Evolutionary conservation across 2,888 invertebrate genomes (phyloP).

Genomic region (Plagiodera versicolora): DNA sequence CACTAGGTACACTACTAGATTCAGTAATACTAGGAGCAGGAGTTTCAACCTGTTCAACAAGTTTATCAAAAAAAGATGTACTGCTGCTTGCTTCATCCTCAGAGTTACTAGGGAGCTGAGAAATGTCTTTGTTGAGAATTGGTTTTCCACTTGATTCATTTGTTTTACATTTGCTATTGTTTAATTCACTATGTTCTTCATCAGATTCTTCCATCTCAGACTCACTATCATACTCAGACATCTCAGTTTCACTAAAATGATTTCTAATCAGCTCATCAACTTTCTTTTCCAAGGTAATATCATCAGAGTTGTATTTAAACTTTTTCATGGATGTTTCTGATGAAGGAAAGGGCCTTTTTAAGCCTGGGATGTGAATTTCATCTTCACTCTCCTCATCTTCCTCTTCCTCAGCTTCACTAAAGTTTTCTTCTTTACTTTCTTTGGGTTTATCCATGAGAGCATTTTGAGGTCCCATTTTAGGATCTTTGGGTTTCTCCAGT

Average conservation of each 20-base stretch:
- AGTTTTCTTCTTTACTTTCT: constrained; percentile 36
- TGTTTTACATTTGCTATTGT: constrained; percentile 27
- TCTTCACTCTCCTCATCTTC: constrained; percentile 38
- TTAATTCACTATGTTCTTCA: constrained; percentile 50
- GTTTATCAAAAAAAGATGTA: constrained; percentile 50
- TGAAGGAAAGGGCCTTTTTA: constrained; percentile 40
- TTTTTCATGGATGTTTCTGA: constrained; percentile 41
- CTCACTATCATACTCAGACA: constrained; percentile 51
- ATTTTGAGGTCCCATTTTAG: constrained; percentile 38
- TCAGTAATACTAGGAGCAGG: constrained; percentile 23
- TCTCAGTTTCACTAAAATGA: constrained; percentile 48
- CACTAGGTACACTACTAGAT: constrained; percentile 6
- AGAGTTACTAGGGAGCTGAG: constrained; percentile 16
- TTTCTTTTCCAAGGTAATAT: constrained; percentile 35
- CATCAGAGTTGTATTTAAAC: constrained; percentile 39
- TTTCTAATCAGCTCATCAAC: constrained; percentile 35
- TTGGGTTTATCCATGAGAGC: constrained; percentile 35
- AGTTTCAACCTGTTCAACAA: constrained; percentile 45
- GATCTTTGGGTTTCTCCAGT: constrained; percentile 49
- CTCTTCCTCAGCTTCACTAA: constrained; percentile 30
- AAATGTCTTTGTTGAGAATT: constrained; percentile 25
- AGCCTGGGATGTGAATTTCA: constrained; percentile 29
- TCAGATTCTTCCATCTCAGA: constrained; percentile 52
- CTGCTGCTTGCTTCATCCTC: constrained; percentile 51
- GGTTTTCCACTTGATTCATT: constrained; percentile 24